These are phyloP conservation scores for Orchesella cincta DNA, from an alignment of 1,140 invertebrate species.

Conservation along the genomic window DNA sequence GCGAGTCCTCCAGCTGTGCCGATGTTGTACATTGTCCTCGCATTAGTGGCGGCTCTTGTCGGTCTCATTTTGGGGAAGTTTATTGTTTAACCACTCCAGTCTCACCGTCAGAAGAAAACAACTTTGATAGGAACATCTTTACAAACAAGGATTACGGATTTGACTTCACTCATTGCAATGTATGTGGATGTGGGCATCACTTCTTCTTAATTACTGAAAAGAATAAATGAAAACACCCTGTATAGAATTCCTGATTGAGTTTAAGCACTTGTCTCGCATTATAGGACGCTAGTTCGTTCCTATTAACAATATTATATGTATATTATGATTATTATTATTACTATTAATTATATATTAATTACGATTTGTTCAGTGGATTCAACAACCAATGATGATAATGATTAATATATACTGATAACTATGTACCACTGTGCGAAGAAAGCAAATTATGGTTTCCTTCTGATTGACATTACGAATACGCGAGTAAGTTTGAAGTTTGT, in stretches of 20 bases:
- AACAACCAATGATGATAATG: neutral
- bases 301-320: neutral
- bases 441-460: neutral
- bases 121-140: constrained; percentile 22
- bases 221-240: constrained; percentile 10
- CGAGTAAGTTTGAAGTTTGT: too few species aligned
- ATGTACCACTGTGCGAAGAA: neutral
- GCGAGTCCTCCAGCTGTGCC: constrained; percentile 52
- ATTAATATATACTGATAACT: neutral
- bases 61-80: constrained; percentile 60
- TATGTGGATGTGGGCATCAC: constrained; percentile 7
- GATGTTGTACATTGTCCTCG: constrained; percentile 57
- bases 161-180: constrained; percentile 9
- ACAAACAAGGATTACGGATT: neutral
- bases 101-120: neutral
- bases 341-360: neutral
- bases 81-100: constrained; percentile 55
- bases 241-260: neutral
- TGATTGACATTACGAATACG: too few species aligned
- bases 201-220: neutral
- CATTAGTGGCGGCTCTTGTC: constrained; percentile 55
- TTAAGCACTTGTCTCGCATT: constrained; percentile 5
- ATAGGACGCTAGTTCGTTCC: constrained; percentile 27
- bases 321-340: constrained; percentile 3
- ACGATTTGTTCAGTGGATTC: neutral